Evolutionary conservation across 2,888 invertebrate genomes (phyloP), one percentile per base, ranked within the genome.

Genomic region (Prosapia bicincta): DNA sequence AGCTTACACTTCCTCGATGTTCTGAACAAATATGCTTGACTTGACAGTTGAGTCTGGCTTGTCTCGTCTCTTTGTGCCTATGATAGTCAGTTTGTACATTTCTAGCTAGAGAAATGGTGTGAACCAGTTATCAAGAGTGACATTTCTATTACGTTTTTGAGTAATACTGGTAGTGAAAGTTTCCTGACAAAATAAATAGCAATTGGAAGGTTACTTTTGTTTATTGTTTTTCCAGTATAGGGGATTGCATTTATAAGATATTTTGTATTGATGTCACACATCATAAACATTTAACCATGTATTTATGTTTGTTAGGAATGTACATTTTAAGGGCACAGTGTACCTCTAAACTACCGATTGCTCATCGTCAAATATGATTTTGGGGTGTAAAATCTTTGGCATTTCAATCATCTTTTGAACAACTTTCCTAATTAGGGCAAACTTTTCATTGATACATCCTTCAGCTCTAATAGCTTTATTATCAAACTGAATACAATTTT

Each of bases 271-370:
- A 26, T 26, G 26, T 76, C 74, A 66, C 76, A 76, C 66, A 74
- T 30, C 76, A 74, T 74, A 26, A 70, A 69, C 6, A 76, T 26
- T 79, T 81, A 81, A 7, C 81, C 13, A 1, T 80, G 70, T 81
- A 81, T 67, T 79, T n/a, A n/a, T n/a, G n/a, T 69, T 82, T 81
- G 13, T 72, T 73, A 0, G 79, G 79, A 7, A 81, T 78, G 70
- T 81, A 81, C 43, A 81, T 78, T 74, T 78, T 76, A 66, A 81
- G 81, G n/a, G 66, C 25, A 66, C 79, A 81, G 26, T 79, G 68
- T n/a, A 15, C 80, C 81, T 23, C 78, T 75, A 76, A 81, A 82
- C 38, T 24, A 81, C 69, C n/a, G 81, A 67, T 71, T 80, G 79
- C 71, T 82, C 79, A 28, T 81, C 7, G 79, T 81, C 10, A 77